A percentile compares a stretch with the other conserved stretches of the same genome.
These are phyloP conservation scores for Autographa pulchrina DNA, from an alignment of 2,888 invertebrate genomes.

Conservation along the genomic window DNA sequence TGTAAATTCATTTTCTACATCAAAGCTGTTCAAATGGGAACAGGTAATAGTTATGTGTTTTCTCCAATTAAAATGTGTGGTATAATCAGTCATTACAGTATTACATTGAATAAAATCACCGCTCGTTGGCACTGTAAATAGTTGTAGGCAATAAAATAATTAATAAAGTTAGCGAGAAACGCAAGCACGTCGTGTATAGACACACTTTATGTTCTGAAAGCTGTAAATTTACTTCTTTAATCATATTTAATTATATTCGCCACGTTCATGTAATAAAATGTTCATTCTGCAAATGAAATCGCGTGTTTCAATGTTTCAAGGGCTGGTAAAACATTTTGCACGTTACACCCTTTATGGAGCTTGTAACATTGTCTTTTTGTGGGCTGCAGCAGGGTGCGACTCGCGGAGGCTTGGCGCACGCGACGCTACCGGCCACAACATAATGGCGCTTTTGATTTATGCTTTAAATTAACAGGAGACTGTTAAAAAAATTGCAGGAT, in stretches of 20 bases:
- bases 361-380: slow-evolving; percentile 62
- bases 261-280: slow-evolving; percentile 16
- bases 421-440: slow-evolving; percentile 55
- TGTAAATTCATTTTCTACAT: slow-evolving; percentile 57
- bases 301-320: slow-evolving; percentile 60
- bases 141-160: slow-evolving; percentile 37
- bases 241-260: not conserved
- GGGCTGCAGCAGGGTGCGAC: slow-evolving; percentile 70
- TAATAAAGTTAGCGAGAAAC: slow-evolving; percentile 44
- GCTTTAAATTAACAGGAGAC: slow-evolving; percentile 47
- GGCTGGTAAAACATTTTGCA: slow-evolving; percentile 64
- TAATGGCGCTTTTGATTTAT: slow-evolving; percentile 68
- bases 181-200: not conserved
- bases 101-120: slow-evolving; percentile 6
- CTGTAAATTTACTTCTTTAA: not conserved
- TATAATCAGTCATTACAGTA: too few relatives aligned
- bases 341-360: slow-evolving; percentile 61
- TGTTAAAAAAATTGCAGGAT: slow-evolving; percentile 34
- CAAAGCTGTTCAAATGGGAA: slow-evolving; percentile 39
- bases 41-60: slow-evolving; percentile 39
- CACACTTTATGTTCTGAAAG: slow-evolving; percentile 3
- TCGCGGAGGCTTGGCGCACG: slow-evolving; percentile 75
- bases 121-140: slow-evolving; percentile 16
- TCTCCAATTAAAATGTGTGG: slow-evolving; percentile 45
- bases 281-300: slow-evolving; percentile 55